These are phyloP conservation scores for Tinamus major DNA, from an alignment of 2,797 vertebrate species.

Conservation along the genomic window DNA sequence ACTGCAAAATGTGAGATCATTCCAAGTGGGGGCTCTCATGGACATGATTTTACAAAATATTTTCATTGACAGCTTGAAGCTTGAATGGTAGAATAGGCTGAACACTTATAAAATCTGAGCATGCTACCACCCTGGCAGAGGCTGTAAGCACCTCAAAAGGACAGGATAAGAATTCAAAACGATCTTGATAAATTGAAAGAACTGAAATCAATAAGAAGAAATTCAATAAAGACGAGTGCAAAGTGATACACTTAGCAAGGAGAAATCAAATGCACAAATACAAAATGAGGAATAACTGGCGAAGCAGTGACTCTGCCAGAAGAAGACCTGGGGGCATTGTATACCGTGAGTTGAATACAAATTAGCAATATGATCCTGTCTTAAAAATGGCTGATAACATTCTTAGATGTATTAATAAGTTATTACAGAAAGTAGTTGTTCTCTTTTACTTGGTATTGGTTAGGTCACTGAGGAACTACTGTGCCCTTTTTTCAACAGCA, in stretches of 20 bases:
- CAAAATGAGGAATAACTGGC: conserved; percentile 54
- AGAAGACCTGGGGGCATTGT: conserved; percentile 30
- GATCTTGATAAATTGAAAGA: conserved; percentile 52
- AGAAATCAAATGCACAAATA: conserved; percentile 63
- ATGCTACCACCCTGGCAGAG: not conserved
- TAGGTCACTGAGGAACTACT: not conserved
- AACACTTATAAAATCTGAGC: not conserved
- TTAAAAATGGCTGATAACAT: conserved; percentile 33
- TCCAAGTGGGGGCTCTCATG: not conserved
- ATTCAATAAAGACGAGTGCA: conserved; percentile 63
- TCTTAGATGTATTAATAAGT: conserved; percentile 18
- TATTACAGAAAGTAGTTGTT: conserved; percentile 28
- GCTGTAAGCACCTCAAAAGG: not conserved
- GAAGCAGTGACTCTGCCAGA: conserved; percentile 37
- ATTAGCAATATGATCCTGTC: conserved; percentile 1
- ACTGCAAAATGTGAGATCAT: not conserved
- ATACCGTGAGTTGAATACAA: conserved; percentile 26
- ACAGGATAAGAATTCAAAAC: conserved; percentile 47
- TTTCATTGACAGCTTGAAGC: not conserved
- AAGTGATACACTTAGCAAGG: conserved; percentile 58
- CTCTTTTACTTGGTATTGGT: not conserved
- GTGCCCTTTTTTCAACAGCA: not conserved
- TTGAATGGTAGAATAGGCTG: not conserved
- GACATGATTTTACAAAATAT: not conserved
- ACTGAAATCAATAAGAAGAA: conserved; percentile 60